A percentile compares a stretch with the other conserved stretches of the same genome.
Evolutionary conservation across 2,888 invertebrate species (phyloP).

Genomic region (Cremastobaeus sp.): DNA sequence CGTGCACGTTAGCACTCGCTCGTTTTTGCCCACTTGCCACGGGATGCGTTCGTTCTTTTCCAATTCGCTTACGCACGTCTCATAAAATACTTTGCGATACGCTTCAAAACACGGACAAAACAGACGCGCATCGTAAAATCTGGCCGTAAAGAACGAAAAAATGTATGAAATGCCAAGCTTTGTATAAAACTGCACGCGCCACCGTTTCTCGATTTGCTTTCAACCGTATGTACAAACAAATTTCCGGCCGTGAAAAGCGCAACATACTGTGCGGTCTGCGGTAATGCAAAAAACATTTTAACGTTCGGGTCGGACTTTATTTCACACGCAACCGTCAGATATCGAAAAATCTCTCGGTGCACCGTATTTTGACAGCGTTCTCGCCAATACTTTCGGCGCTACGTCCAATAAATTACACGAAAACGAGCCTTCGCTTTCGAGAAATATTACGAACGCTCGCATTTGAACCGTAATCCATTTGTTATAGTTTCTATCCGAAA

Average conservation of each 20-base stretch:
- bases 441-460: conserved; percentile 70
- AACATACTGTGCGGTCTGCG: conserved; percentile 16
- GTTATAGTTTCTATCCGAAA: conserved; percentile 24
- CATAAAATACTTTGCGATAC: conserved; percentile 32
- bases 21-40: conserved; percentile 30
- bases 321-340: conserved; percentile 25
- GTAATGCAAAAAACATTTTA: conserved; percentile 30
- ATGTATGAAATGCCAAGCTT: conserved; percentile 36
- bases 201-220: conserved; percentile 6
- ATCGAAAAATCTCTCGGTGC: conserved; percentile 21
- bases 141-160: conserved; percentile 29
- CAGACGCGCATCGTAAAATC: conserved; percentile 4
- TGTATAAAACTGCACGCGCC: conserved; percentile 30
- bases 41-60: conserved; percentile 47
- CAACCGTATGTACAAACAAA: conserved; percentile 51
- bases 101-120: conserved; percentile 48
- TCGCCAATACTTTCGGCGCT: conserved; percentile 22
- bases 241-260: conserved; percentile 28
- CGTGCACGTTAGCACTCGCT: conserved; percentile 44
- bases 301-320: conserved; percentile 20
- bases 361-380: conserved; percentile 37
- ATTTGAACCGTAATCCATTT: conserved; percentile 35
- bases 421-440: conserved; percentile 75
- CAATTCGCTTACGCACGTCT: conserved; percentile 15
- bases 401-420: conserved; percentile 71